Evolutionary conservation across 2,113 vertebrate species (phyloP).

Genomic region (Phoxinus phoxinus): DNA sequence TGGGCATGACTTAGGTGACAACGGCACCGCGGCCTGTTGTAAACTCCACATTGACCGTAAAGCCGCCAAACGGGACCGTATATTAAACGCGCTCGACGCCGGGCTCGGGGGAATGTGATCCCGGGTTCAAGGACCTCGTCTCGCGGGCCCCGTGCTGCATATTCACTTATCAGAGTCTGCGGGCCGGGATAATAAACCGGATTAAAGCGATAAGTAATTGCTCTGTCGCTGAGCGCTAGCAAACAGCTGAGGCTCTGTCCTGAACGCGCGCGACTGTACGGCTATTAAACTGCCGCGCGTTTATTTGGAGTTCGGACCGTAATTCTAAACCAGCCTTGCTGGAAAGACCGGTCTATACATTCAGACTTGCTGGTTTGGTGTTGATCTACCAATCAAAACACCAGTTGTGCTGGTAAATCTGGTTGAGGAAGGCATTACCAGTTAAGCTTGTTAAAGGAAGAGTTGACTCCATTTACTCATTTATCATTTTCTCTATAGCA

Average conservation of each 20-base stretch:
- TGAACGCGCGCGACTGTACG: too few species aligned
- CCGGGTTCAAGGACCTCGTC: constrained; percentile 73
- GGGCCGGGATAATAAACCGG: constrained; percentile 72
- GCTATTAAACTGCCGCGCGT: background rate
- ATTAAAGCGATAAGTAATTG: constrained; percentile 73
- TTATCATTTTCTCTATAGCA: too few species aligned
- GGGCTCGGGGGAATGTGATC: constrained; percentile 54
- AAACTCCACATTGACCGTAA: constrained; percentile 84
- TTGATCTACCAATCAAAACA: too few species aligned
- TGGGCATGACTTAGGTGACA: constrained; percentile 93
- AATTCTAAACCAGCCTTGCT: too few species aligned
- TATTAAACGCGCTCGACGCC: constrained; percentile 68
- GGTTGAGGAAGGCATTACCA: background rate
- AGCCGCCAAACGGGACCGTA: constrained; percentile 80
- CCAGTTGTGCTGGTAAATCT: background rate
- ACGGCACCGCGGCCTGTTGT: constrained; percentile 81
- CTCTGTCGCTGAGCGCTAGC: constrained; percentile 62
- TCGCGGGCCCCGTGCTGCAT: constrained; percentile 55
- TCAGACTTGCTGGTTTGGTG: too few species aligned
- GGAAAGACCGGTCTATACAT: too few species aligned
- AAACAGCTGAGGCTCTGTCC: constrained; percentile 57
- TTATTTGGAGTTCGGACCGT: background rate
- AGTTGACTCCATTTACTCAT: background rate
- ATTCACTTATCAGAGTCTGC: constrained; percentile 71
- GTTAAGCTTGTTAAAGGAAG: background rate